These are phyloP conservation scores for Choristoneura rosaceana DNA, from an alignment of 2,888 invertebrate species.

Conservation along the genomic window DNA sequence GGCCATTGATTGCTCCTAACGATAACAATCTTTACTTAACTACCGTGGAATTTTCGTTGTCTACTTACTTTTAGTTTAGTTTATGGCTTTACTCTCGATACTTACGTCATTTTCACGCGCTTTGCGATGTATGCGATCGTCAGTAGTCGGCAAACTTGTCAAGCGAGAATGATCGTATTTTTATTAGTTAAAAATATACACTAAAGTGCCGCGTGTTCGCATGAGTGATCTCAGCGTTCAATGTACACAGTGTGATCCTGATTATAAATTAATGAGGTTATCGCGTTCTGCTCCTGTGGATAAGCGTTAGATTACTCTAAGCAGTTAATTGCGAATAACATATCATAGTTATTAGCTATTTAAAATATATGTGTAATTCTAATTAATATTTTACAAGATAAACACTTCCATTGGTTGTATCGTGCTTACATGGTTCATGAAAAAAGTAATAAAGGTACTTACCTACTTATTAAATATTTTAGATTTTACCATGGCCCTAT, in stretches of 20 bases:
- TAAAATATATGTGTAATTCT: too few relatives aligned
- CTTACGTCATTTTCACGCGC: conserved; percentile 1
- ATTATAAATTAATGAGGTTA: conserved; percentile 23
- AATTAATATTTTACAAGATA: too few relatives aligned
- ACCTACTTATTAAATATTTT: too few relatives aligned
- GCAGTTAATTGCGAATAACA: background rate
- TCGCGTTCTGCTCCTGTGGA: conserved; percentile 6
- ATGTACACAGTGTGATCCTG: background rate
- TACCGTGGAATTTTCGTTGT: conserved; percentile 37
- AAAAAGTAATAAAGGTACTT: too few relatives aligned
- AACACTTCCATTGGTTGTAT: too few relatives aligned
- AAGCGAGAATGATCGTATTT: conserved; percentile 15
- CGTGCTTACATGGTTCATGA: too few relatives aligned
- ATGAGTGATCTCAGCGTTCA: conserved; percentile 11
- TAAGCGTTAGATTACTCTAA: background rate
- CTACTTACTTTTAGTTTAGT: conserved; percentile 21
- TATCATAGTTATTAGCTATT: too few relatives aligned
- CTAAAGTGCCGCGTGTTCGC: background rate
- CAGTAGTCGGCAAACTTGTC: conserved; percentile 20
- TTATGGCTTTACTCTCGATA: conserved; percentile 17
- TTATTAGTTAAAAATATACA: conserved; percentile 11
- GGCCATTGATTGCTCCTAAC: conserved; percentile 60
- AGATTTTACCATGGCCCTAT: too few relatives aligned
- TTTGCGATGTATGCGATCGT: background rate
- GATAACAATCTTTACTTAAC: conserved; percentile 42